Percentiles rank a stretch among this genome's conserved stretches.
Conservation (phyloP, 2,113 vertebrate species). For the Perca schrenkii region DNA sequence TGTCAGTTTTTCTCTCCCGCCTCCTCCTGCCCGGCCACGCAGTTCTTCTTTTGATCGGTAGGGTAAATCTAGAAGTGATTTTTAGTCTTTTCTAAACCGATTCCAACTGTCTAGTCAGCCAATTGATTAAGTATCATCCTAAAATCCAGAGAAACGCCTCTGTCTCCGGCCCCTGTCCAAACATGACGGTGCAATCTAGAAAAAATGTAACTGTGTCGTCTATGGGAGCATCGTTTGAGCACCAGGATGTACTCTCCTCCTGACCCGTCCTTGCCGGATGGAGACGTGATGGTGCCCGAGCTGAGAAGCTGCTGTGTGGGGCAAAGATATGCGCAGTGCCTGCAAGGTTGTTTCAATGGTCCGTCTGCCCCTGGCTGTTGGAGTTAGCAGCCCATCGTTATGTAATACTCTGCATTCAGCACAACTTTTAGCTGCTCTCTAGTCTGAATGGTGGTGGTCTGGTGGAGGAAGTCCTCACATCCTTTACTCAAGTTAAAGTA, state of each 20-base stretch:
- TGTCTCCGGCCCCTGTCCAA: background rate
- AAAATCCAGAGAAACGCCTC: constrained; percentile 11
- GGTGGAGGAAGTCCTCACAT: background rate
- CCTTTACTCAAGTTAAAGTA: constrained; percentile 11
- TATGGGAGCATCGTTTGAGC: constrained; percentile 16
- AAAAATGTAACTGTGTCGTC: background rate
- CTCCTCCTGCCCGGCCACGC: constrained; percentile 65
- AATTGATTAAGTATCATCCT: background rate
- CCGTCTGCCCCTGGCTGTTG: background rate
- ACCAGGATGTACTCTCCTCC: constrained; percentile 17
- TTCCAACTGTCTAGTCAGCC: background rate
- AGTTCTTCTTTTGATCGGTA: constrained; percentile 75
- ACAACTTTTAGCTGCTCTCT: constrained; percentile 28
- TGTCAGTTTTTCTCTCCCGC: constrained; percentile 81
- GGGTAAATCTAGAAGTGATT: constrained; percentile 72
- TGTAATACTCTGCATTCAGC: constrained; percentile 40
- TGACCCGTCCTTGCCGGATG: constrained; percentile 29
- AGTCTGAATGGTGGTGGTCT: background rate
- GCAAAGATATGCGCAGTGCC: constrained; percentile 32
- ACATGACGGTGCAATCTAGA: constrained; percentile 64
- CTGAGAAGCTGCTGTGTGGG: constrained; percentile 12
- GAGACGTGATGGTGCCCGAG: background rate
- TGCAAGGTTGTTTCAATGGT: background rate
- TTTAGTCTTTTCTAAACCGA: background rate
- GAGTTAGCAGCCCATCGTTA: constrained; percentile 21